phyloP scores from a whole-genome alignment of 2,888 invertebrate species.

The Eupithecia vulgata region DNA sequence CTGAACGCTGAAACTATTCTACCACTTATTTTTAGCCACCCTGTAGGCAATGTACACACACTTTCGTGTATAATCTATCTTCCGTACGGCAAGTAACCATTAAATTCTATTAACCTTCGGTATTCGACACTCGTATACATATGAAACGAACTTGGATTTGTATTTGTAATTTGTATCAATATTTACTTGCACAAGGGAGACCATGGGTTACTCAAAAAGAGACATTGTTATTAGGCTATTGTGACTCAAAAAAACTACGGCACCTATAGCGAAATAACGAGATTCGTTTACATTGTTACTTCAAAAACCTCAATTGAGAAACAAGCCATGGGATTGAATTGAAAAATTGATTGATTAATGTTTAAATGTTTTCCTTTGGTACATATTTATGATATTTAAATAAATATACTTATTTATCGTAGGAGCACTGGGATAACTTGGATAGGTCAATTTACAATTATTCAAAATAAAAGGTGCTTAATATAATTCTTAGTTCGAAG shows the following conservation, averaged over 20 bases:
- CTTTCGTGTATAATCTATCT: slow-evolving; percentile 51
- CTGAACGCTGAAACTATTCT: background rate
- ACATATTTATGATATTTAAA: too few species aligned
- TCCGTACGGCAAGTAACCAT: slow-evolving; percentile 50
- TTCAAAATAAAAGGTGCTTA: too few species aligned
- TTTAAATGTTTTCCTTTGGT: too few species aligned
- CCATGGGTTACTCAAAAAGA: slow-evolving; percentile 17
- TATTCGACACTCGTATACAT: slow-evolving; percentile 31
- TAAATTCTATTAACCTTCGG: slow-evolving; percentile 53
- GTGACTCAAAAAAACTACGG: background rate
- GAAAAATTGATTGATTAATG: too few species aligned
- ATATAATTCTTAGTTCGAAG: too few species aligned
- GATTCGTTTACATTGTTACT: background rate
- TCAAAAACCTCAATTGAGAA: background rate
- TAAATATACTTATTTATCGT: too few species aligned
- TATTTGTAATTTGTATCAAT: slow-evolving; percentile 33
- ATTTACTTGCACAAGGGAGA: slow-evolving; percentile 32
- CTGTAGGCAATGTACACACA: slow-evolving; percentile 42
- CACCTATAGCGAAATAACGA: background rate
- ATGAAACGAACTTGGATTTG: slow-evolving; percentile 12
- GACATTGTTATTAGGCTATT: background rate
- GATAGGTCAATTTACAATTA: too few species aligned
- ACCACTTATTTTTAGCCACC: slow-evolving; percentile 1
- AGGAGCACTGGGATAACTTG: too few species aligned
- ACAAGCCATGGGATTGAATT: background rate